Evolutionary conservation across 2,888 invertebrate species (phyloP), one percentile per base, ranked within the genome.

Genomic region (Thymelicus sylvestris): DNA sequence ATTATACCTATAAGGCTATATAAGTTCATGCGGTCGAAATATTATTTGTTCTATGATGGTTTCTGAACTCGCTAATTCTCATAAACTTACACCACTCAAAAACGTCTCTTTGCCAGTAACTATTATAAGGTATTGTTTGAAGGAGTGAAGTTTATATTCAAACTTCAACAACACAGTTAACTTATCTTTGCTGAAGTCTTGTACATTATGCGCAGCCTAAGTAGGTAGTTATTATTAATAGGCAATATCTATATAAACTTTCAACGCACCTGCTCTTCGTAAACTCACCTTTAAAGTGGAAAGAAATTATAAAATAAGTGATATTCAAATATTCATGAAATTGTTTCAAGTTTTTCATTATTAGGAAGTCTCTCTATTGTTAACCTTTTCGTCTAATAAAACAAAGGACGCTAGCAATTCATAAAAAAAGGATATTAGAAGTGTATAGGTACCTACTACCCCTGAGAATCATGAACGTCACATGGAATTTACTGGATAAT

Each of bases 111-210:
- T 76, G 78, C 78, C 74, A 76, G 76, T 77, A 79, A 84, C 84
- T 81, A 81, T 83, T 82, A 83, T 81, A 83, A 82, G 80, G 80
- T 79, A 82, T 81, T 83, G 81, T 85, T 84, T 82, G 76, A 77
- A 83, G 78, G 74, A 84, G 78, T 79, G 31, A 31, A 31, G 31
- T 31, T 31, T 79, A 78, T 81, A 83, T 76, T 75, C 75, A 81
- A 85, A 86, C 81, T 85, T 82, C 77, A 76, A 79, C 76, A 79
- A 83, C 81, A 77, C 79, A 79, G 82, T 84, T 83, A 83, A 72
- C 79, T 81, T 81, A 80, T 79, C 78, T 79, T 78, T 77, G 76
- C 76, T 71, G 66, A 71, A 72, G 74, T 74, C 74, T 75, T 76
- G 66, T 75, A 72, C 38, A 68, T 47, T 63, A 55, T 55, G 41